Conservation (phyloP, 2,797 vertebrate species). For the Propithecus perrieri region DNA sequence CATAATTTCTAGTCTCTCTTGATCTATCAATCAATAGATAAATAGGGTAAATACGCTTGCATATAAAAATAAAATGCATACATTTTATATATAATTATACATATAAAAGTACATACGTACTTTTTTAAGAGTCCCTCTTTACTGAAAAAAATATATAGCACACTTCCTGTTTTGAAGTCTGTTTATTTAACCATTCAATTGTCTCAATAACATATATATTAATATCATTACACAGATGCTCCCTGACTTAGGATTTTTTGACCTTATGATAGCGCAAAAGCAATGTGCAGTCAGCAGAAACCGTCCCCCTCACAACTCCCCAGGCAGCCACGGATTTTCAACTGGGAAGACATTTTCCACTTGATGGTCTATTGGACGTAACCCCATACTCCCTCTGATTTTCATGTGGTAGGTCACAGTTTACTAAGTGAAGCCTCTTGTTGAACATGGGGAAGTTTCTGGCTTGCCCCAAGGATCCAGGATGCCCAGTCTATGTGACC, state of each 20-base stretch:
- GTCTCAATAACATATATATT: too few species aligned
- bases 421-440: background rate
- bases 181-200: background rate
- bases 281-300: background rate
- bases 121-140: background rate
- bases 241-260: background rate
- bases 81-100: background rate
- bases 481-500: fast-evolving
- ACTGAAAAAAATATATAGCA: background rate
- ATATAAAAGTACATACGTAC: background rate
- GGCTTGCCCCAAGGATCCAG: background rate
- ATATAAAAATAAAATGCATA: background rate
- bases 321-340: background rate
- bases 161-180: background rate
- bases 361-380: background rate
- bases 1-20: background rate
- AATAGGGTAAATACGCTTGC: background rate
- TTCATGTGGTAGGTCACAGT: background rate
- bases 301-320: background rate
- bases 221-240: background rate
- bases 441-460: background rate
- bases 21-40: background rate
- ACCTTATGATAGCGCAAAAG: too few species aligned
- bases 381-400: too few species aligned
- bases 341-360: too few species aligned